A percentile compares a stretch with the other conserved stretches of the same genome.
phyloP scores from a whole-genome alignment of 2,113 vertebrate genomes.

The Serinus canaria region DNA sequence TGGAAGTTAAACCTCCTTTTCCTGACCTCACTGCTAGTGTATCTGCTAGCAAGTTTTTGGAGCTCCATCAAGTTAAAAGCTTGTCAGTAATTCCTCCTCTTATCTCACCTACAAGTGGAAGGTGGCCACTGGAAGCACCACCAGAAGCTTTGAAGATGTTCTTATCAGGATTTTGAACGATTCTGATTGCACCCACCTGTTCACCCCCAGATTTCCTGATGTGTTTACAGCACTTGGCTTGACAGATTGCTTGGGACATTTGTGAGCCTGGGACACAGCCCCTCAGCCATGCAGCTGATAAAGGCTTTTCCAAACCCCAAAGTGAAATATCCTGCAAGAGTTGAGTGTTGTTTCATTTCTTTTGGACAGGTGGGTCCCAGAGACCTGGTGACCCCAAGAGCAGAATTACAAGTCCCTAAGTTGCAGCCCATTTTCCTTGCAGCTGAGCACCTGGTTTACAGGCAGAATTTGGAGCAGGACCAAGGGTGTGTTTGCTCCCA shows the following conservation, averaged over 20 bases:
- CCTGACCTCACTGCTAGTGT: rapidly evolving
- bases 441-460: background rate
- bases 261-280: background rate
- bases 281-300: background rate
- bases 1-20: background rate
- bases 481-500: background rate
- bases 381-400: background rate
- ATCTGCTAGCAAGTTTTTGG: background rate
- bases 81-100: background rate
- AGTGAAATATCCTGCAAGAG: background rate
- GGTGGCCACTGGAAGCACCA: background rate
- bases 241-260: background rate
- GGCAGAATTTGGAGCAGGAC: background rate
- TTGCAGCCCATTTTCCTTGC: background rate
- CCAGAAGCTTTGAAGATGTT: background rate
- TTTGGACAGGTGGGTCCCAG: background rate
- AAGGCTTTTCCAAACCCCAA: background rate
- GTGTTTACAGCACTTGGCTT: background rate
- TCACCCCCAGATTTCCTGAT: background rate
- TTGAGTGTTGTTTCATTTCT: background rate
- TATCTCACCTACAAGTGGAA: background rate
- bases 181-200: background rate
- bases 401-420: background rate
- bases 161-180: background rate
- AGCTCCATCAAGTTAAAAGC: background rate